These are phyloP conservation scores for Tapera naevia DNA, from an alignment of 2,797 vertebrate genomes.

Conservation along the genomic window DNA sequence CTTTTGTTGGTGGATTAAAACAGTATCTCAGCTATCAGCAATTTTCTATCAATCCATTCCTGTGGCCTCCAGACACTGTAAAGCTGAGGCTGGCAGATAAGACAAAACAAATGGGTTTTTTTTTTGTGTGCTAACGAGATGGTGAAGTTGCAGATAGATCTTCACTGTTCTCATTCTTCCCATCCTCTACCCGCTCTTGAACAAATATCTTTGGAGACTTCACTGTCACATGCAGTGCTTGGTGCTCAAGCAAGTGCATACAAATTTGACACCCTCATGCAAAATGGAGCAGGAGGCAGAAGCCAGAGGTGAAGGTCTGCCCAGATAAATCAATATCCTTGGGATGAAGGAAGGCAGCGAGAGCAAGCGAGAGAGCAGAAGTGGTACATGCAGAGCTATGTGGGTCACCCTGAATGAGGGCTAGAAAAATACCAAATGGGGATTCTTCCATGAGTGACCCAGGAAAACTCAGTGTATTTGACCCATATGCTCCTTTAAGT, in stretches of 20 bases:
- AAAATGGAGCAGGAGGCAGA: not conserved
- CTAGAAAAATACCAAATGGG: not conserved
- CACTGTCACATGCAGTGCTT: not conserved
- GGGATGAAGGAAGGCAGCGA: not conserved
- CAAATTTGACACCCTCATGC: not conserved
- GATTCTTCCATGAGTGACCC: not conserved
- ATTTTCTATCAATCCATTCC: not conserved
- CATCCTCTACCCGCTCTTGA: not conserved
- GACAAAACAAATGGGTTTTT: not conserved
- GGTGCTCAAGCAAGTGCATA: not conserved
- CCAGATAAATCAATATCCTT: not conserved
- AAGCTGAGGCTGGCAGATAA: not conserved
- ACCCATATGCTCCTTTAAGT: not conserved
- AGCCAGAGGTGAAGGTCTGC: not conserved
- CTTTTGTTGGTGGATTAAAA: not conserved
- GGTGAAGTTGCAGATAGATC: not conserved
- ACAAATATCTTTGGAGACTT: not conserved
- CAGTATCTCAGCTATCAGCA: not conserved
- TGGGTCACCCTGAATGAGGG: not conserved
- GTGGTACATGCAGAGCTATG: not conserved
- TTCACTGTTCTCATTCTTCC: not conserved
- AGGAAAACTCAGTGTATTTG: not conserved
- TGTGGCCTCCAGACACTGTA: not conserved
- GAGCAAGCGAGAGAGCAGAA: not conserved
- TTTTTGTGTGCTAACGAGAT: not conserved